Evolutionary conservation across 2,113 vertebrate genomes (phyloP), one percentile per base, ranked within the genome.

Genomic region (Anser cygnoides): DNA sequence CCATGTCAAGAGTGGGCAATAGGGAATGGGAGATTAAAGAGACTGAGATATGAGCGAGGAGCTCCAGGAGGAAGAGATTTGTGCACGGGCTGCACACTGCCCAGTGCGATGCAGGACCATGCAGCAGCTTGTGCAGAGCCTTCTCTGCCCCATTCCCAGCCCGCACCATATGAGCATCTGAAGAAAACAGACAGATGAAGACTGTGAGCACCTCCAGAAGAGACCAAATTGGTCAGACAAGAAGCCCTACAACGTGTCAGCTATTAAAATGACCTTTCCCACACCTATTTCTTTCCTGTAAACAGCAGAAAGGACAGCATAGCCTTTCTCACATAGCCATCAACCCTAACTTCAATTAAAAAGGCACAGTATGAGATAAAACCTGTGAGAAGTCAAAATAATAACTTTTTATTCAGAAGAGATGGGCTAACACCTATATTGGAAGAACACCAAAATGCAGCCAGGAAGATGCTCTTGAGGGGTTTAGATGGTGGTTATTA

Each of bases 61-160:
- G 33, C 25, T 62, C 19, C 28, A 10, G 17, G 54, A 75, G 15
- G 37, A 71, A 46, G 16, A 57, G 66, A 28, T 13, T 33, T 39
- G 25, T 23, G 41, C 17, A 2, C 2, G 10, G n/a, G 20, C 16
- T 3, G 2, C 2, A 1, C 0, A 3, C 65, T 74, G 25, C 1
- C 0, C 23, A 52, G 39, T 1, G 2, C 2, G 18, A 75, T 14
- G 58, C 6, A 15, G 63, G 76, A n/a, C 44, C 39, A 57, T 10
- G 18, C 12, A 13, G 19, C 22, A n/a, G 59, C 37, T 80, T 33
- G 37, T 0, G 0, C 1, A 19, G 37, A 71, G 41, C 39, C 13
- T 4, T 33, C 44, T 29, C 54, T 68, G 17, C 9, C 13, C 13
- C 17, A 4, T 50, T 87, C 59, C 61, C 70, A 87, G 35, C 33